Percentiles rank a stretch among this genome's conserved stretches.
These are phyloP conservation scores for Spodoptera exigua DNA, from an alignment of 2,888 invertebrate species.

Conservation along the genomic window DNA sequence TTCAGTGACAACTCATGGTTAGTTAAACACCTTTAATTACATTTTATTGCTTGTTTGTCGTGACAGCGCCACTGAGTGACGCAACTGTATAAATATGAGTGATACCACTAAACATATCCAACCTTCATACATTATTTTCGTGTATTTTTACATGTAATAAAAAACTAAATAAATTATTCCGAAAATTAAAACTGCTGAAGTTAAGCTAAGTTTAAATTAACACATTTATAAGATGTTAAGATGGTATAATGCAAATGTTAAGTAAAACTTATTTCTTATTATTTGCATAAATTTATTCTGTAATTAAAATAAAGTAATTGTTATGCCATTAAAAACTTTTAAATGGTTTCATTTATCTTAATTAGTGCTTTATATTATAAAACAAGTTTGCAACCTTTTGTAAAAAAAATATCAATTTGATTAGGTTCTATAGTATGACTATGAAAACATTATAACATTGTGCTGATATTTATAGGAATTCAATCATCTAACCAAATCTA, in stretches of 20 bases:
- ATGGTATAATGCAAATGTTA: not conserved
- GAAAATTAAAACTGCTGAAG: not conserved
- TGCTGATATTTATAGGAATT: too few species aligned
- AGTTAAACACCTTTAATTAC: not conserved
- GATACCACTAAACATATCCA: constrained; percentile 11
- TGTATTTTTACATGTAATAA: too few species aligned
- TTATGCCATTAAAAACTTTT: constrained; percentile 11
- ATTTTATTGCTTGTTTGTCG: constrained; percentile 18
- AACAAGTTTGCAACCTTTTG: too few species aligned
- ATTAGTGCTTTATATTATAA: too few species aligned
- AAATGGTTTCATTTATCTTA: too few species aligned
- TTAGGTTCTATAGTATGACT: too few species aligned
- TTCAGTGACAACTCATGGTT: constrained; percentile 1
- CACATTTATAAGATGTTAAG: constrained; percentile 1
- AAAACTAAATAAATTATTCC: too few species aligned
- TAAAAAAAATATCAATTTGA: too few species aligned
- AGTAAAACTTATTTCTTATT: constrained; percentile 4
- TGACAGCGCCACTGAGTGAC: constrained; percentile 25
- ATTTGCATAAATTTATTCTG: constrained; percentile 10
- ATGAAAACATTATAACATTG: too few species aligned
- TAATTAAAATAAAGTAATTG: constrained; percentile 29
- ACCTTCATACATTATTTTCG: constrained; percentile 21
- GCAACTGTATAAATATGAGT: constrained; percentile 36
- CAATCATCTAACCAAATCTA: too few species aligned
- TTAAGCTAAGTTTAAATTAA: constrained; percentile 4